These are phyloP conservation scores for Mus pahari DNA, from an alignment of 2,113 vertebrate genomes.

Conservation along the genomic window DNA sequence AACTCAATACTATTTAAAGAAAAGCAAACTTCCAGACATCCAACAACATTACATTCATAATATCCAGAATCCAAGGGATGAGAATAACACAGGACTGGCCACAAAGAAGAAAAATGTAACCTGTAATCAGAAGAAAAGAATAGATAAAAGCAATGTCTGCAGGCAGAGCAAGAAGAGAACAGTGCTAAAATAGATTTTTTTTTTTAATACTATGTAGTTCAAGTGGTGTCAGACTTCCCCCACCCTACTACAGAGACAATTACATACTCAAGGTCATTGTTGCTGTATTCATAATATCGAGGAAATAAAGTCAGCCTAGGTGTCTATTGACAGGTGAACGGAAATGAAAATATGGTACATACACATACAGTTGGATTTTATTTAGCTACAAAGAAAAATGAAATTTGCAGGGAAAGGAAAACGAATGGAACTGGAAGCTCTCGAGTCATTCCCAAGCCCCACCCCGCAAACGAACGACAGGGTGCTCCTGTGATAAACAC, in stretches of 20 bases:
- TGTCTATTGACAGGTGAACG: neutral
- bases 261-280: neutral
- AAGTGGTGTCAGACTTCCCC: neutral
- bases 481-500: neutral
- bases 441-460: neutral
- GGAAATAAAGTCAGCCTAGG: neutral
- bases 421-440: neutral
- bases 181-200: neutral
- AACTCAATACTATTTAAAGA: slow-evolving; percentile 24
- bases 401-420: neutral
- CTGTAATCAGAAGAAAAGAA: slow-evolving; percentile 21
- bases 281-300: neutral
- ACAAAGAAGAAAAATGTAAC: slow-evolving; percentile 26
- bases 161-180: neutral
- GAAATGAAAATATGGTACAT: neutral
- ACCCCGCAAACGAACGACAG: neutral
- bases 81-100: slow-evolving; percentile 10
- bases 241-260: neutral
- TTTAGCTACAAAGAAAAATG: neutral
- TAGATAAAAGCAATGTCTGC: neutral
- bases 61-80: neutral
- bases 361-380: neutral
- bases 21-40: slow-evolving; percentile 41
- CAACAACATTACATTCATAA: neutral
- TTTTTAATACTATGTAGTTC: neutral